Percentiles rank a stretch among this genome's conserved stretches.
These are phyloP conservation scores for Mesembrinibis cayennensis DNA, from an alignment of 2,113 vertebrate genomes.

Conservation along the genomic window DNA sequence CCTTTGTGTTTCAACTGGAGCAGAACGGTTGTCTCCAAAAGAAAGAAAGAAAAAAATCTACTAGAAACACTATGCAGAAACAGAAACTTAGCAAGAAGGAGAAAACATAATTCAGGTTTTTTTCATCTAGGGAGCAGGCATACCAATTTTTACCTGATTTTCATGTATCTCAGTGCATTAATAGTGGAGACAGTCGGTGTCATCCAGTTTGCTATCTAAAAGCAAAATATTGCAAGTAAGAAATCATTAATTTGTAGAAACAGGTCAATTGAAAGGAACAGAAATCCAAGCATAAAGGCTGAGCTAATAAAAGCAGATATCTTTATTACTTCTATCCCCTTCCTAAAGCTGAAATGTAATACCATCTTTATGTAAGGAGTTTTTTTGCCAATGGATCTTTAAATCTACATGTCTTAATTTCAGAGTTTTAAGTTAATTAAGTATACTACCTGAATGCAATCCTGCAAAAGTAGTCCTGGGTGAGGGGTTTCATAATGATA, in stretches of 20 bases:
- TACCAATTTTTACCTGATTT: background rate
- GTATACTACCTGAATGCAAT: background rate
- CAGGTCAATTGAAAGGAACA: background rate
- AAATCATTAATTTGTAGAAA: background rate
- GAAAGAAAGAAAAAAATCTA: background rate
- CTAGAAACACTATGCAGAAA: background rate
- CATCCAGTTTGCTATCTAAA: background rate
- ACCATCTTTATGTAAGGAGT: background rate
- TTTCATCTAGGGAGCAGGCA: background rate
- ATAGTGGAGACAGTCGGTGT: background rate
- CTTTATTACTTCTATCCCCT: background rate
- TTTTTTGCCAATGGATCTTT: background rate
- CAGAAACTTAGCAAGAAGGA: background rate
- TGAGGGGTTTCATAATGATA: background rate
- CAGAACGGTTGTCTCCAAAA: background rate
- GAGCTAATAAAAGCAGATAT: background rate
- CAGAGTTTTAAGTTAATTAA: background rate
- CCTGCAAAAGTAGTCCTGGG: background rate
- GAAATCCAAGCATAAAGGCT: background rate
- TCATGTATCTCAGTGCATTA: background rate
- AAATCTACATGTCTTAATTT: background rate
- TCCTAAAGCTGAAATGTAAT: background rate
- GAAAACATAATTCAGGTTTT: background rate
- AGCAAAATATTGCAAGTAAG: background rate
- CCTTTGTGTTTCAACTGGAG: background rate